Evolutionary conservation across 1,140 invertebrate genomes (phyloP).

Genomic region (Phocides pigmalion): DNA sequence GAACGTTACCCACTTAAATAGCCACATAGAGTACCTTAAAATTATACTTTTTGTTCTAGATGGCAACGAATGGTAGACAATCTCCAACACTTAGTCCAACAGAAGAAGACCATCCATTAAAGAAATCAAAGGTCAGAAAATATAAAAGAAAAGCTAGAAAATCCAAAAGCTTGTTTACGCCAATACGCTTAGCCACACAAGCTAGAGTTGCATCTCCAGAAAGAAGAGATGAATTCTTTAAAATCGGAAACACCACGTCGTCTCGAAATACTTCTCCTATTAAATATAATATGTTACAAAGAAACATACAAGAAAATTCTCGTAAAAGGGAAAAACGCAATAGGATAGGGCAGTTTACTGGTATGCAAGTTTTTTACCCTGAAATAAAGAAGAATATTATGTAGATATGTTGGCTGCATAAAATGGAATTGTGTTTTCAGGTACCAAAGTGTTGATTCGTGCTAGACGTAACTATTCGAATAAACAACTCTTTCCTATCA

Average conservation of each 20-base stretch:
- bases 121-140: slow-evolving; percentile 42
- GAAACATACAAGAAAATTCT: not conserved
- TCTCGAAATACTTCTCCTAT: slow-evolving; percentile 39
- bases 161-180: slow-evolving; percentile 39
- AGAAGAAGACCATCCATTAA: slow-evolving; percentile 9
- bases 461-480: slow-evolving; percentile 4
- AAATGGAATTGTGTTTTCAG: slow-evolving; percentile 5
- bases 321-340: not conserved
- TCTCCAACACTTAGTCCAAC: slow-evolving; percentile 14
- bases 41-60: slow-evolving; percentile 32
- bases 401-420: too few relatives aligned
- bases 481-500: slow-evolving; percentile 25
- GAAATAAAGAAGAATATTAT: too few relatives aligned
- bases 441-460: slow-evolving; percentile 7
- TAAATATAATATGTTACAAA: not conserved
- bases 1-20: too few relatives aligned
- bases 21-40: too few relatives aligned
- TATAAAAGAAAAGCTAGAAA: slow-evolving; percentile 42
- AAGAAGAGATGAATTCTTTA: not conserved
- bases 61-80: slow-evolving; percentile 34
- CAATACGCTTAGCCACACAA: not conserved
- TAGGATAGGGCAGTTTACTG: not conserved
- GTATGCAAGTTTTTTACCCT: not conserved
- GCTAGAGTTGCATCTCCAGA: slow-evolving; percentile 13
- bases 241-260: slow-evolving; percentile 24